These are phyloP conservation scores for Heterotilapia buettikoferi DNA, from an alignment of 2,113 vertebrate species.

Conservation along the genomic window DNA sequence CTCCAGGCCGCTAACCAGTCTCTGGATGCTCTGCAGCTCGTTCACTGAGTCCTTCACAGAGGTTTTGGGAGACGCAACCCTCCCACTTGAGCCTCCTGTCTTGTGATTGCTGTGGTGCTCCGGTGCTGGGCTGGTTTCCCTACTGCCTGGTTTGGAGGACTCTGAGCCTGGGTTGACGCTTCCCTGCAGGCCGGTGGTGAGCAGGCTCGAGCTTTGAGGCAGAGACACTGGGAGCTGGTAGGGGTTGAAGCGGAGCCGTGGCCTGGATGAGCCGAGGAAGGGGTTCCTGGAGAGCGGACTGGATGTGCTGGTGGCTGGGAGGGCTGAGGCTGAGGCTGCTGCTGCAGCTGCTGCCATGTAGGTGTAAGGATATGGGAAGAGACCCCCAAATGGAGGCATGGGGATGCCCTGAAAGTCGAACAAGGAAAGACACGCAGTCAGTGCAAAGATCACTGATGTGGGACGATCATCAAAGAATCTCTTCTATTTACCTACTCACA, in stretches of 20 bases:
- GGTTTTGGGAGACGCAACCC: constrained; percentile 80
- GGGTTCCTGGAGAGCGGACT: constrained; percentile 88
- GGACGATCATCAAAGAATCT: background rate
- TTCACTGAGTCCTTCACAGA: constrained; percentile 91
- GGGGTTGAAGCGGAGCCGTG: constrained; percentile 92
- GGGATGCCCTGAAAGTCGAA: constrained; percentile 87
- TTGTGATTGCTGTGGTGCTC: constrained; percentile 83
- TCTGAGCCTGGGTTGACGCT: constrained; percentile 77
- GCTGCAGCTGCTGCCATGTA: constrained; percentile 96
- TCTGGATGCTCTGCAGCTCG: constrained; percentile 97
- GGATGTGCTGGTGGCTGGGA: constrained; percentile 81
- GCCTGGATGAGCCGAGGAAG: constrained; percentile 85
- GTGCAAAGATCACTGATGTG: background rate
- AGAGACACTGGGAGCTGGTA: constrained; percentile 93
- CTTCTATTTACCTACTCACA: background rate
- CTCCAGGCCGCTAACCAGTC: constrained; percentile 96
- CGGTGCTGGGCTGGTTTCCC: constrained; percentile 85
- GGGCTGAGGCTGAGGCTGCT: constrained; percentile 85
- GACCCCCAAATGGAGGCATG: constrained; percentile 94
- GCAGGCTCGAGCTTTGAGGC: constrained; percentile 85
- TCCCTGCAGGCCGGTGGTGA: constrained; percentile 76
- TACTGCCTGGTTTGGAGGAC: constrained; percentile 82
- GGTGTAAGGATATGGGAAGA: constrained; percentile 97
- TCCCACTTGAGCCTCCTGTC: constrained; percentile 60
- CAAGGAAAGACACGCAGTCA: background rate